Evolutionary conservation across 2,888 invertebrate species (phyloP).

Genomic region (Sphinx pinastri): DNA sequence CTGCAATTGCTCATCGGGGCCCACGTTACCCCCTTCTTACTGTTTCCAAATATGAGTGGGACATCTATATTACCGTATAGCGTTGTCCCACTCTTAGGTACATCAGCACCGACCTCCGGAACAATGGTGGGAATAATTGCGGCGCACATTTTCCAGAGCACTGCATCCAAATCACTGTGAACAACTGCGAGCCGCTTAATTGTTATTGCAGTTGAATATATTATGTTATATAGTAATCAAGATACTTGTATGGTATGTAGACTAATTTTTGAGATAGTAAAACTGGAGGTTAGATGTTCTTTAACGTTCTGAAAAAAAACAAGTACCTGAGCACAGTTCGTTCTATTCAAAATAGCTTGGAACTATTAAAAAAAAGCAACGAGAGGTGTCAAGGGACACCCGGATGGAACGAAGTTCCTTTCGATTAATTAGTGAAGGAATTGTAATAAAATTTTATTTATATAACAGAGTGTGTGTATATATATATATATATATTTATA

Average conservation of each 20-base stretch:
- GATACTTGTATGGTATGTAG: not conserved
- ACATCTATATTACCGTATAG: constrained; percentile 35
- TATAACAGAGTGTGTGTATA: too few species aligned
- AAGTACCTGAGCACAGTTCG: too few species aligned
- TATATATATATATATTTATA: too few species aligned
- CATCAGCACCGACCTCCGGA: constrained; percentile 39
- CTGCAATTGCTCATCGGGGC: constrained; percentile 48
- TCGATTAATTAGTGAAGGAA: too few species aligned
- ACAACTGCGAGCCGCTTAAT: constrained; percentile 50
- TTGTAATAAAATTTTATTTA: too few species aligned
- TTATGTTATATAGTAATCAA: constrained; percentile 1
- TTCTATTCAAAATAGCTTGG: too few species aligned
- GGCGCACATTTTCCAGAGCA: constrained; percentile 64
- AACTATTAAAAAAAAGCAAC: too few species aligned
- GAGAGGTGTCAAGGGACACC: too few species aligned
- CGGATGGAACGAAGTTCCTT: too few species aligned
- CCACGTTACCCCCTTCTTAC: constrained; percentile 39
- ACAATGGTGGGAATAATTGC: constrained; percentile 68
- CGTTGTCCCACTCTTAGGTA: constrained; percentile 34
- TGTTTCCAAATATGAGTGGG: constrained; percentile 39
- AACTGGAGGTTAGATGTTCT: too few species aligned
- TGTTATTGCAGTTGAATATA: constrained; percentile 46
- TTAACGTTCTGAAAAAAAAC: too few species aligned
- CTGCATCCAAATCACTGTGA: constrained; percentile 56
- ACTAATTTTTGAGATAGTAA: not conserved